These are phyloP conservation scores for Lepidothrix coronata DNA, from an alignment of 2,113 vertebrate genomes.

Conservation along the genomic window DNA sequence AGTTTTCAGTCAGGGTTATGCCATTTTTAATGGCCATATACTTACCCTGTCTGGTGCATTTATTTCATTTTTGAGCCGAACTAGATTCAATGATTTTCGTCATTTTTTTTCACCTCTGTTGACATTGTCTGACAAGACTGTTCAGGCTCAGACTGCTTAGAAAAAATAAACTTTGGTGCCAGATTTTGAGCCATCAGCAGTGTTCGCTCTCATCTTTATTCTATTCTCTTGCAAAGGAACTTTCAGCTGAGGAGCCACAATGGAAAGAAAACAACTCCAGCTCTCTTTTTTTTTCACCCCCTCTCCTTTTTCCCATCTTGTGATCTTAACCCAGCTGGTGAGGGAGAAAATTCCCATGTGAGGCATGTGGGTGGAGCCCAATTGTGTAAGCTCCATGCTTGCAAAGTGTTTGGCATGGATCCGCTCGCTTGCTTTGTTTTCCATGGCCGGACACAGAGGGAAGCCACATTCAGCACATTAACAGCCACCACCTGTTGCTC, in stretches of 20 bases:
- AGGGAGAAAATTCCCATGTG: slow-evolving; percentile 47
- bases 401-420: slow-evolving; percentile 44
- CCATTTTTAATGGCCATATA: slow-evolving; percentile 55
- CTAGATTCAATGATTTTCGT: slow-evolving; percentile 51
- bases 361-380: slow-evolving; percentile 41
- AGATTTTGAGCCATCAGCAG: slow-evolving; percentile 51
- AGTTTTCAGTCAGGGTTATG: slow-evolving; percentile 60
- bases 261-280: slow-evolving; percentile 30
- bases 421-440: not conserved
- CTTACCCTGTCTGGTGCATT: slow-evolving; percentile 56
- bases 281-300: not conserved
- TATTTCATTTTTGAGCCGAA: slow-evolving; percentile 58
- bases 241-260: slow-evolving; percentile 44
- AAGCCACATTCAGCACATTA: slow-evolving; percentile 53
- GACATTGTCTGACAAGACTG: slow-evolving; percentile 58
- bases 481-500: slow-evolving; percentile 40
- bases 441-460: slow-evolving; percentile 23
- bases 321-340: slow-evolving; percentile 59
- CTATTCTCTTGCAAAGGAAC: slow-evolving; percentile 51
- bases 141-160: slow-evolving; percentile 44
- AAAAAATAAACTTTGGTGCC: slow-evolving; percentile 58
- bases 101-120: slow-evolving; percentile 56
- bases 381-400: slow-evolving; percentile 28
- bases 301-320: not conserved
- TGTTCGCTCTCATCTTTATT: slow-evolving; percentile 58